Conservation (phyloP, 2,888 invertebrate species). For the Boloria selene region DNA sequence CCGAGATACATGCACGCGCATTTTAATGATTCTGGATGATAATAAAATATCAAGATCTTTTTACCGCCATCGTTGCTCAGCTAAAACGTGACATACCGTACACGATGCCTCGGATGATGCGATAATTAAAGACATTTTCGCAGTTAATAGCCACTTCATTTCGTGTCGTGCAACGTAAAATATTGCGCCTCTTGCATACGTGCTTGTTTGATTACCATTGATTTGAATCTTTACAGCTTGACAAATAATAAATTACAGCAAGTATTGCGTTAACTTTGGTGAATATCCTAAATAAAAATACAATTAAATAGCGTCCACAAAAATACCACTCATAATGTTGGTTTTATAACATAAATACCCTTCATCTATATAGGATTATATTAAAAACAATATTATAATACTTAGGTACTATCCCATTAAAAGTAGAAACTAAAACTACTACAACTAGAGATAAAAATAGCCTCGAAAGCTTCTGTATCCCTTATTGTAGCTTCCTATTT, state of each 20-base stretch:
- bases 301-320: too few species aligned
- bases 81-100: slow-evolving; percentile 37
- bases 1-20: slow-evolving; percentile 48
- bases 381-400: too few species aligned
- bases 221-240: slow-evolving; percentile 13
- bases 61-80: slow-evolving; percentile 38
- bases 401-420: too few species aligned
- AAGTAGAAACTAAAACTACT: too few species aligned
- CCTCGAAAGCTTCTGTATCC: too few species aligned
- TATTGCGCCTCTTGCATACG: slow-evolving; percentile 19
- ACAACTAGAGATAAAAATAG: too few species aligned
- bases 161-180: slow-evolving; percentile 37
- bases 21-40: slow-evolving; percentile 55
- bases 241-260: slow-evolving; percentile 32
- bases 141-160: slow-evolving; percentile 42
- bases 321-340: too few species aligned
- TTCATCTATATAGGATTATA: too few species aligned
- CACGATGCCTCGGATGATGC: slow-evolving; percentile 33
- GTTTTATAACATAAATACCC: too few species aligned
- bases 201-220: slow-evolving; percentile 14
- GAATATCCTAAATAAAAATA: too few species aligned
- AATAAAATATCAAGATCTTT: slow-evolving; percentile 59
- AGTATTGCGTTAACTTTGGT: too few species aligned
- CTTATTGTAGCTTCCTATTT: too few species aligned
- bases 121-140: slow-evolving; percentile 42